phyloP scores from a whole-genome alignment of 2,113 vertebrate genomes.

The Protobothrops flavoviridis region DNA sequence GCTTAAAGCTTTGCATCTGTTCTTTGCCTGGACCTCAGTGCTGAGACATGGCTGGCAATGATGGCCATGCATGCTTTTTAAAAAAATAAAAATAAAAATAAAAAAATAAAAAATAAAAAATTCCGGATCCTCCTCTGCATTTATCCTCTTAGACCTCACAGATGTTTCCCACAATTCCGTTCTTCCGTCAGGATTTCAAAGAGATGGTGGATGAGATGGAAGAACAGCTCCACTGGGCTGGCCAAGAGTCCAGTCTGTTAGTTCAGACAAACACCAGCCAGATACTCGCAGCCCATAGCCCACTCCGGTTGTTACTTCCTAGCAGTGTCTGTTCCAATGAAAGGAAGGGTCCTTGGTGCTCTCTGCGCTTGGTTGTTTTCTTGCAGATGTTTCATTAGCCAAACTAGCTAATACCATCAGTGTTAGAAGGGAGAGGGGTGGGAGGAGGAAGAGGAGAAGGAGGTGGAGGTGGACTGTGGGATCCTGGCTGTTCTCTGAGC shows the following conservation, averaged over 20 bases:
- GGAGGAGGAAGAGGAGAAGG: too few relatives aligned
- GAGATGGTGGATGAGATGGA: neutral
- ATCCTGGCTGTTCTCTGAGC: too few relatives aligned
- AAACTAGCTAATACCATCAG: neutral
- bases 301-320: neutral
- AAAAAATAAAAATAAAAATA: neutral
- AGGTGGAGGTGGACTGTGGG: too few relatives aligned
- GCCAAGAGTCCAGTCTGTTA: neutral
- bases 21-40: neutral
- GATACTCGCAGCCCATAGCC: neutral
- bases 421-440: too few relatives aligned
- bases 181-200: neutral
- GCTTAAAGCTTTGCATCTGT: slow-evolving; percentile 25
- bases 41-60: slow-evolving; percentile 6
- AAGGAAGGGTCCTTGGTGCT: neutral
- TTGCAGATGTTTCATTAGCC: neutral
- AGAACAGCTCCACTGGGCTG: neutral
- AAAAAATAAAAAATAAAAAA: neutral
- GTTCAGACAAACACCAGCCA: neutral
- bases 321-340: neutral
- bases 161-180: slow-evolving; percentile 8
- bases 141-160: slow-evolving; percentile 31
- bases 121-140: slow-evolving; percentile 24
- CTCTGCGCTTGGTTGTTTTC: neutral
- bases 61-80: neutral